A percentile compares a stretch with the other conserved stretches of the same genome.
These are phyloP conservation scores for Nephrotoma appendiculata DNA, from an alignment of 2,888 invertebrate species.

Conservation along the genomic window DNA sequence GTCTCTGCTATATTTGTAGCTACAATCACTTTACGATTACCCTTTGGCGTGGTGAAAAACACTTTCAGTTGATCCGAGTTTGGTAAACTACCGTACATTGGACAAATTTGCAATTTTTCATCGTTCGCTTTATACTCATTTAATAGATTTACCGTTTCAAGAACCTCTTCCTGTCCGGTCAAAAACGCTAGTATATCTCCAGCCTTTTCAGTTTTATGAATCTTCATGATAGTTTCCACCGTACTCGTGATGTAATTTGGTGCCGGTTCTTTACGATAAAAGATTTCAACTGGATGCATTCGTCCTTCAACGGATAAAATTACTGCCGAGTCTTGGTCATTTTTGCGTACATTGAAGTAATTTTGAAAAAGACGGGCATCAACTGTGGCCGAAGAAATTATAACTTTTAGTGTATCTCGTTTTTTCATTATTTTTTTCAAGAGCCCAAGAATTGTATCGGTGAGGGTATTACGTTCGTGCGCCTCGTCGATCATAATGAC, in stretches of 20 bases:
- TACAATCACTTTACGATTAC: conserved; percentile 74
- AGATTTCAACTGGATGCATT: conserved; percentile 73
- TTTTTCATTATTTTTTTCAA: conserved; percentile 83
- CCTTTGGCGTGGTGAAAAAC: conserved; percentile 55
- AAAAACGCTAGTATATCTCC: conserved; percentile 90
- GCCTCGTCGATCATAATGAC: conserved; percentile 89
- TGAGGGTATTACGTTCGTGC: conserved; percentile 84
- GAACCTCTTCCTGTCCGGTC: conserved; percentile 90
- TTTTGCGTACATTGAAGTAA: conserved; percentile 52
- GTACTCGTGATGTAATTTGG: conserved; percentile 79
- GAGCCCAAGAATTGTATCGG: conserved; percentile 87
- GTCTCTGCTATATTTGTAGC: conserved; percentile 97
- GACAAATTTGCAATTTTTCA: conserved; percentile 46
- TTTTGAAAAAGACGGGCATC: conserved; percentile 75
- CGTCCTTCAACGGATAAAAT: conserved; percentile 82
- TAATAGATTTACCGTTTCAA: conserved; percentile 52
- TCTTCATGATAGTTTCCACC: conserved; percentile 77
- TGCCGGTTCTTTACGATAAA: conserved; percentile 69
- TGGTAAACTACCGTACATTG: conserved; percentile 86
- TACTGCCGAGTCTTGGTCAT: conserved; percentile 50
- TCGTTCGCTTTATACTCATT: conserved; percentile 36
- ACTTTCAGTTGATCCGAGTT: conserved; percentile 66
- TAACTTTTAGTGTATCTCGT: conserved; percentile 62
- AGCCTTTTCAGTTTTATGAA: conserved; percentile 65
- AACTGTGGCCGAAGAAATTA: conserved; percentile 91